Conservation (phyloP, 2,888 invertebrate species). For the Chirona hameri region DNA sequence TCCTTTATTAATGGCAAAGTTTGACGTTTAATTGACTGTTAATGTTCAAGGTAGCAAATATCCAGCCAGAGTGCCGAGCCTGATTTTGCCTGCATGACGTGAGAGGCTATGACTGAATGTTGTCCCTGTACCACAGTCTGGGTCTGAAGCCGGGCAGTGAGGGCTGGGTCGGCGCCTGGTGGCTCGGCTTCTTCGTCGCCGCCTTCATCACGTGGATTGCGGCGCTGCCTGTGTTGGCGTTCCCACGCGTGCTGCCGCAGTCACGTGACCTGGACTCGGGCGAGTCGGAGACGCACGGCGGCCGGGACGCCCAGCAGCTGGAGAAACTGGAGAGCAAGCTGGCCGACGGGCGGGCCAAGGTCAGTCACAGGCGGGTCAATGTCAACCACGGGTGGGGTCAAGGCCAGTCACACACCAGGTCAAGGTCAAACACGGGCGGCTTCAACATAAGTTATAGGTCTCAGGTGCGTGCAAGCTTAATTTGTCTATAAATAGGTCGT, state of each 20-base stretch:
- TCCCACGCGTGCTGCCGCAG: conserved; percentile 66
- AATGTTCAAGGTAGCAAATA: too few species aligned
- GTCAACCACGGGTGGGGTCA: neutral
- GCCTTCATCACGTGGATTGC: conserved; percentile 58
- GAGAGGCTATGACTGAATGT: too few species aligned
- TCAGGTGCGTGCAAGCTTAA: too few species aligned
- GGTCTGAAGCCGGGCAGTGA: conserved; percentile 34
- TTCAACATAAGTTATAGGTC: too few species aligned
- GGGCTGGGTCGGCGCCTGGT: conserved; percentile 80
- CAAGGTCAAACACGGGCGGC: neutral
- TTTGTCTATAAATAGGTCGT: too few species aligned
- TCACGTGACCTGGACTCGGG: neutral
- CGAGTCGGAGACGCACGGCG: conserved; percentile 54
- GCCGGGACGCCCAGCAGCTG: conserved; percentile 76
- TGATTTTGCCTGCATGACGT: too few species aligned
- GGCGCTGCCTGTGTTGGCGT: conserved; percentile 67
- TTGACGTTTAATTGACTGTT: too few species aligned
- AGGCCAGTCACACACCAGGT: neutral
- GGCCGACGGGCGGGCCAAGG: neutral
- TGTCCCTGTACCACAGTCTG: conserved; percentile 1
- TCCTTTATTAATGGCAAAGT: too few species aligned
- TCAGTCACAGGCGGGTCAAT: neutral
- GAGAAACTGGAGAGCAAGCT: conserved; percentile 73
- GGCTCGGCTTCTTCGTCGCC: conserved; percentile 72
- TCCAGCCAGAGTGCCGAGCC: too few species aligned